These are phyloP conservation scores for Diplogasteroides magnus DNA, from an alignment of 1,140 invertebrate species.

Conservation along the genomic window DNA sequence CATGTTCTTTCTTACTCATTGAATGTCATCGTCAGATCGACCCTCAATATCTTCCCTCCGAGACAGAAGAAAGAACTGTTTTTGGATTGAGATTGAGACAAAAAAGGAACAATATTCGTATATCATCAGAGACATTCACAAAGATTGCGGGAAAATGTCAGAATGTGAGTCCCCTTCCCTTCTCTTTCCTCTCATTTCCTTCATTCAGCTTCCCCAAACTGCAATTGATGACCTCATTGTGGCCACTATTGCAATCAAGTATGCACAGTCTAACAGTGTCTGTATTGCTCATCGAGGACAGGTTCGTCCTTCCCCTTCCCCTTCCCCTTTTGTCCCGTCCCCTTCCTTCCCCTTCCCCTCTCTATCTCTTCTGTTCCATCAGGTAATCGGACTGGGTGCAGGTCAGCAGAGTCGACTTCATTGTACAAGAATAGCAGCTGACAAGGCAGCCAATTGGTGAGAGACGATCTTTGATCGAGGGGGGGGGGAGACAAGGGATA, in stretches of 20 bases:
- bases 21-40: constrained; percentile 69
- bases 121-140: constrained; percentile 71
- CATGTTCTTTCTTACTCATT: not conserved
- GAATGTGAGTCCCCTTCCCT: constrained; percentile 48
- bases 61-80: constrained; percentile 76
- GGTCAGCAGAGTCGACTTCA: constrained; percentile 96
- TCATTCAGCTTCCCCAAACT: constrained; percentile 64
- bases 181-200: too few relatives aligned
- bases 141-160: constrained; percentile 76
- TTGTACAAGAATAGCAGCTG: constrained; percentile 88
- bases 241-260: constrained; percentile 91
- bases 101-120: constrained; percentile 79
- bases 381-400: constrained; percentile 88
- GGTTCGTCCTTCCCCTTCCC: constrained; percentile 48
- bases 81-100: constrained; percentile 89
- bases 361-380: constrained; percentile 12
- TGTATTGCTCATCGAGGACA: constrained; percentile 85
- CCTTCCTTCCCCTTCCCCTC: not conserved
- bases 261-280: constrained; percentile 94
- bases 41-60: constrained; percentile 72
- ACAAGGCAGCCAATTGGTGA: constrained; percentile 93
- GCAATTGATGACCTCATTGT: constrained; percentile 85
- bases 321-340: not conserved
- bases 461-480: constrained; percentile 18
- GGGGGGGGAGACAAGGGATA: not conserved